Evolutionary conservation across 1,140 invertebrate genomes (phyloP).

Genomic region (Ditylenchus dipsaci): DNA sequence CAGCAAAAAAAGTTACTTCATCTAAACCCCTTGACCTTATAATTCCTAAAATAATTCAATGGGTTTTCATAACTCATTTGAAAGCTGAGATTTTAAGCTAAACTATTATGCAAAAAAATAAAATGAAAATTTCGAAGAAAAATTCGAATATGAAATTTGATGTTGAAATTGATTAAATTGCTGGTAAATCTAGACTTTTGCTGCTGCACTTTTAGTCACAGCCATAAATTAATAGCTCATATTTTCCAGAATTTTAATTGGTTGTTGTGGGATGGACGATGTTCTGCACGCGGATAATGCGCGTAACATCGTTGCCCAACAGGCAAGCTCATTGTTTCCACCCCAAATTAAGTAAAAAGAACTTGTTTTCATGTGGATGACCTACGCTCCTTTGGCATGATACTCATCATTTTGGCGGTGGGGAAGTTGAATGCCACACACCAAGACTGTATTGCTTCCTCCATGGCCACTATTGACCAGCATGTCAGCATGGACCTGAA

Average conservation of each 20-base stretch:
- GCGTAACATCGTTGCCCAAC: conserved; percentile 12
- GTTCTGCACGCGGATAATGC: conserved; percentile 3
- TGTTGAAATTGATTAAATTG: too few relatives aligned
- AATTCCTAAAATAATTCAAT: too few relatives aligned
- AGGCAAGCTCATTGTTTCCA: conserved; percentile 1
- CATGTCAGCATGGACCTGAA: conserved; percentile 84
- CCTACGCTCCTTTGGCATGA: conserved; percentile 79
- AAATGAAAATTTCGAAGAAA: too few relatives aligned
- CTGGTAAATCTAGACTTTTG: too few relatives aligned
- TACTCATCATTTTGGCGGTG: conserved; percentile 72
- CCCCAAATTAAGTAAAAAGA: too few relatives aligned
- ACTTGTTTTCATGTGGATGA: conserved; percentile 68
- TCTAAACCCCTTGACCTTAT: too few relatives aligned
- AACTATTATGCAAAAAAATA: too few relatives aligned
- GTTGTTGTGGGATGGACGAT: conserved; percentile 9
- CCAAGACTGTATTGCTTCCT: conserved; percentile 60
- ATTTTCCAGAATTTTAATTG: conserved; percentile 12
- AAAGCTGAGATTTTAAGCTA: too few relatives aligned
- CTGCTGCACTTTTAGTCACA: too few relatives aligned
- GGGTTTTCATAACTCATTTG: too few relatives aligned
- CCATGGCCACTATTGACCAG: conserved; percentile 79
- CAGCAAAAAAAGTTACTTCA: too few relatives aligned
- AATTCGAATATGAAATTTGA: too few relatives aligned
- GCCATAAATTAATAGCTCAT: background rate
- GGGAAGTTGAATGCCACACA: background rate